These are phyloP conservation scores for Cyanoderma ruficeps DNA, from an alignment of 2,113 vertebrate genomes.

Conservation along the genomic window DNA sequence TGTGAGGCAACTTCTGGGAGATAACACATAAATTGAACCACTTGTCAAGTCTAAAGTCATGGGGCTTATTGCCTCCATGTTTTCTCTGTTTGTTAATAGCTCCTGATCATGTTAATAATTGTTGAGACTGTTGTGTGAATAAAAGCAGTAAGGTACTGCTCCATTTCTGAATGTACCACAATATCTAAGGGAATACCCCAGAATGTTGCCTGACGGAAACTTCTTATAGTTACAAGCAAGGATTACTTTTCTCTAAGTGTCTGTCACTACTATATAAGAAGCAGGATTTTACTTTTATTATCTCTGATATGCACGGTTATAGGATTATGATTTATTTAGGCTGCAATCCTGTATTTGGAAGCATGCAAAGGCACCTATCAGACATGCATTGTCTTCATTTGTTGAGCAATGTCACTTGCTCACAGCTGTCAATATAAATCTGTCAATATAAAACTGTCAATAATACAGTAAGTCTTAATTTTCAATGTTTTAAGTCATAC, in stretches of 20 bases:
- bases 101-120: neutral
- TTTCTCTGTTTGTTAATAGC: neutral
- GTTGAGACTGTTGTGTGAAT: neutral
- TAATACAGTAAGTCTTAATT: neutral
- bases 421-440: neutral
- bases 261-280: neutral
- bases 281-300: neutral
- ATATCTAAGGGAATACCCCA: neutral
- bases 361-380: neutral
- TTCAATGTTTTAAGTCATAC: neutral
- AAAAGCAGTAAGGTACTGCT: neutral
- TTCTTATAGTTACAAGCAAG: neutral
- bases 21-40: neutral
- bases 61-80: neutral
- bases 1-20: neutral
- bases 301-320: neutral
- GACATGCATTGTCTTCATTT: neutral
- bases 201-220: neutral
- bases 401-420: neutral
- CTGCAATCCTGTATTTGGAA: neutral
- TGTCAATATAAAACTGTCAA: neutral
- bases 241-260: neutral
- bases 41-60: neutral
- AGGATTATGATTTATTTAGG: neutral
- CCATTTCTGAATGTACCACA: neutral